Evolutionary conservation across 2,113 vertebrate species (phyloP).

Genomic region (Rhinogobius similis): DNA sequence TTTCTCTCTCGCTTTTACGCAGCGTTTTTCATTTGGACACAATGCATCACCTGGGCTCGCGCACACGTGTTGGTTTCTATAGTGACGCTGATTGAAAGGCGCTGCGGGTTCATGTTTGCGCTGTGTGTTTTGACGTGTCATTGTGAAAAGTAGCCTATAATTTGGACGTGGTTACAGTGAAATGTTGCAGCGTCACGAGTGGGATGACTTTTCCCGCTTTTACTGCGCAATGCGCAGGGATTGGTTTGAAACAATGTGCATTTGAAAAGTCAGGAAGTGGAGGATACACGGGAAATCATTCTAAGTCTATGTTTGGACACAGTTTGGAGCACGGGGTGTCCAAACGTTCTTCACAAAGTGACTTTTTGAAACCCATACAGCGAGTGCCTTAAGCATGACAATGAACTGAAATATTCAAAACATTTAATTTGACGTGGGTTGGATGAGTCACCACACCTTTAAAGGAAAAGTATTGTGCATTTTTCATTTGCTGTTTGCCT

Average conservation of each 20-base stretch:
- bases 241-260: background rate
- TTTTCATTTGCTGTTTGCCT: no score
- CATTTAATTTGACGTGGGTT: no score
- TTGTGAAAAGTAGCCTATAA: background rate
- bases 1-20: constrained; percentile 20
- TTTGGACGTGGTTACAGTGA: background rate
- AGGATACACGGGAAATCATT: background rate
- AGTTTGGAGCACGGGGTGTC: no score
- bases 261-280: background rate
- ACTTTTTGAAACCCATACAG: no score
- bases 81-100: background rate
- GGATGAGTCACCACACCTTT: no score
- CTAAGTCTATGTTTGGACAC: background rate
- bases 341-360: no score
- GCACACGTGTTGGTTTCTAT: constrained; percentile 12
- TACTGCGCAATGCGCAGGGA: background rate
- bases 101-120: background rate
- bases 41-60: constrained; percentile 53
- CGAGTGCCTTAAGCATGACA: no score
- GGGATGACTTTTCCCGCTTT: constrained; percentile 1
- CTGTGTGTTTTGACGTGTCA: background rate
- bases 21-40: constrained; percentile 32
- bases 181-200: constrained; percentile 1
- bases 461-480: no score
- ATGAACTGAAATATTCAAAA: no score